Evolutionary conservation across 2,113 vertebrate species (phyloP), one percentile per base, ranked within the genome.

Genomic region (Microtus montanus): DNA sequence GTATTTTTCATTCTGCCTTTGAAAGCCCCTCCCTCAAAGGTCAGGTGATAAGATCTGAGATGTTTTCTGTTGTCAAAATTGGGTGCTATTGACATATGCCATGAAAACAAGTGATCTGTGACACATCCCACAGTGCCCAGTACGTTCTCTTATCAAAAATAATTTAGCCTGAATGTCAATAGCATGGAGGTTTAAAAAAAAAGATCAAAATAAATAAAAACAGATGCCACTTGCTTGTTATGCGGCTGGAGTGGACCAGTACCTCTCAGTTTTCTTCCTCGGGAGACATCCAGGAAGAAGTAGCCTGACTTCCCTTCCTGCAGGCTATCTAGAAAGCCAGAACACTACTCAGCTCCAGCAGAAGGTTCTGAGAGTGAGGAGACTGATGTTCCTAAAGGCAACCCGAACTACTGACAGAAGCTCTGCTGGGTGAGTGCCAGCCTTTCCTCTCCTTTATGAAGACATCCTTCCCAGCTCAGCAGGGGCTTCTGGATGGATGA

Each of bases 71-170:
- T 86, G 52, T 70, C 54, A 44, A 80, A 85, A 33, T 13, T 38
- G 22, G 35, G 30, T 64, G 30, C 5, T 41, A 20, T n/a, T 22
- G 13, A 17, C 15, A 1, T 64, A 44, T 54, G 35, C 5, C 22
- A 2, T 41, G 24, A 8, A 13, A 66, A 66, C n/a, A 30, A 78
- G 15, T 22, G 12, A 13, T 44, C 44, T 52, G 2, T 41, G 11
- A 15, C 38, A 52, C 4, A 52, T 49, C 3, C 12, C 33, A 1
- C 2, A n/a, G 66, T 11, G 20, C 5, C 15, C 0, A 2, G 22
- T 14, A 26, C 8, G 73, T 58, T 10, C 14, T 14, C 24, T 68
- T 24, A 30, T 35, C 10, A 70, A 24, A 90, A 87, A 33, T n/a
- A 33, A 35, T 5, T n/a, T 66, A 33, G 8, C 8, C 5, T 13